Evolutionary conservation across 2,113 vertebrate species (phyloP), one percentile per base, ranked within the genome.

Genomic region (Brachypodius melanocephalos): DNA sequence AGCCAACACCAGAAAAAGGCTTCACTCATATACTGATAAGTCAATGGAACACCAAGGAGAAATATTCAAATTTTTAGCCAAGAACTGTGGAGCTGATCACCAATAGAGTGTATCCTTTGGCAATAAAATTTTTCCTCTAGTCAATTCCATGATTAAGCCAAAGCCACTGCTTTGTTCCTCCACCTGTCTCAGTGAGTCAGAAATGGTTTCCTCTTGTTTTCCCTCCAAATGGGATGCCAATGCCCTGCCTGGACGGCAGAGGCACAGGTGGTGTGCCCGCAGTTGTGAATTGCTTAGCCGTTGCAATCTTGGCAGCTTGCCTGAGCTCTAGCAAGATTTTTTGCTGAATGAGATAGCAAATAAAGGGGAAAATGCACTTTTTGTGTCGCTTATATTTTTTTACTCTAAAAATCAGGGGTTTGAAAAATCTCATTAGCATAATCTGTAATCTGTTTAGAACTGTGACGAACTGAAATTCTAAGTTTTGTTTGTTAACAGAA

Each of bases 131-230:
- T 81, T 91, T 93, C 90, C 88, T 81, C 85, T 90, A 79, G 79
- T 75, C 61, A 45, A 57, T 81, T 81, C 46, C 40, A 34, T 32
- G 46, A 78, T 93, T 92, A 79, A 79, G 63, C 43, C 82, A 91
- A 94, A 74, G 48, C 43, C 87, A 32, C 63, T 79, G 71, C 68
- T 95, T 94, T 95, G 85, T 95, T 90, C 38, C 65, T 85, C 74
- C 95, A 97, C 86, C 94, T 97, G 95, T 81, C 77, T 67, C 68
- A 80, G 9, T 95, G 94, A 97, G 63, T 96, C 94, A 97, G 52
- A 77, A 67, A n/a, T 58, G 45, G 20, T 93, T 89, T 92, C 34
- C 58, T 71, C 69, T 63, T 68, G 58, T 76, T 83, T 77, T 74
- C 22, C 46, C n/a, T 92, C 57, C 68, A 93, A 75, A 71, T 8